phyloP scores from a whole-genome alignment of 2,888 invertebrate species.

The Sipha maydis region DNA sequence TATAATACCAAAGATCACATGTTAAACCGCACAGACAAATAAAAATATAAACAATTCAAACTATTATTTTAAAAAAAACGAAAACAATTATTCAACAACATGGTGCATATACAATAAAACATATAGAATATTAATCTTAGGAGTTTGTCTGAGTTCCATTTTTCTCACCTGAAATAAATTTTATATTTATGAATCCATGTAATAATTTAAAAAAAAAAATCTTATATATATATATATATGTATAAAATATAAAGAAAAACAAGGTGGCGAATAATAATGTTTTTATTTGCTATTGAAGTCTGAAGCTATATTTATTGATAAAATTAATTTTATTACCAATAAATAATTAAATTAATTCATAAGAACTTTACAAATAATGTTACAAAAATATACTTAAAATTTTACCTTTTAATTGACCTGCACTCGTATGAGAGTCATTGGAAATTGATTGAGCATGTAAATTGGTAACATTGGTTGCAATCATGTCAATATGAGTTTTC shows the following conservation, averaged over 20 bases:
- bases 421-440: slow-evolving; percentile 32
- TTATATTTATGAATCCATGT: neutral
- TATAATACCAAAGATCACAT: neutral
- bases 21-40: neutral
- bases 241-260: too few species aligned
- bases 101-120: slow-evolving; percentile 20
- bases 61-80: slow-evolving; percentile 25
- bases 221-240: neutral
- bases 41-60: slow-evolving; percentile 33
- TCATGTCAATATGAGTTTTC: slow-evolving; percentile 46
- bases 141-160: slow-evolving; percentile 30
- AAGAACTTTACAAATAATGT: too few species aligned
- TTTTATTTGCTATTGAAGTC: too few species aligned
- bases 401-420: slow-evolving; percentile 55
- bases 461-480: slow-evolving; percentile 60
- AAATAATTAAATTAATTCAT: too few species aligned
- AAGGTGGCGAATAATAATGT: neutral
- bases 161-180: slow-evolving; percentile 43
- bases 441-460: slow-evolving; percentile 52
- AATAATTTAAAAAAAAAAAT: neutral
- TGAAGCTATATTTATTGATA: too few species aligned
- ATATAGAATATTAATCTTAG: slow-evolving; percentile 34
- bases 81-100: slow-evolving; percentile 49
- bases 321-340: too few species aligned
- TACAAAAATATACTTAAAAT: neutral